Conservation (phyloP, 2,888 invertebrate species). For the Ditula angustiorana region DNA sequence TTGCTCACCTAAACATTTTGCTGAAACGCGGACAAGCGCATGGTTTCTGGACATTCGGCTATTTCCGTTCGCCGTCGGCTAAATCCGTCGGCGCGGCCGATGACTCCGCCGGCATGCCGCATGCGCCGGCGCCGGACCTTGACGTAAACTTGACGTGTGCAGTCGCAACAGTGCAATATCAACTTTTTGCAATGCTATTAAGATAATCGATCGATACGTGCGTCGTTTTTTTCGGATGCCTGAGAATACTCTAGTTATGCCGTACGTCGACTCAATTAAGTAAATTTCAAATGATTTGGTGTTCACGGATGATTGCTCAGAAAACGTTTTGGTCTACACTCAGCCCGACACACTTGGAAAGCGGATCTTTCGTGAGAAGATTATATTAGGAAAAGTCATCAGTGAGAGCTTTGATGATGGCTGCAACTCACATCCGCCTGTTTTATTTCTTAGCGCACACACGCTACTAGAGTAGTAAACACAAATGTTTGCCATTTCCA, state of each 20-base stretch:
- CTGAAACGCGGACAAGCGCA: conserved; percentile 71
- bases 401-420: background rate
- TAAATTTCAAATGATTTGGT: conserved; percentile 13
- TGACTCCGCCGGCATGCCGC: conserved; percentile 78
- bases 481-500: conserved; percentile 37
- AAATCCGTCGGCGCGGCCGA: conserved; percentile 80
- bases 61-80: conserved; percentile 78
- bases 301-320: conserved; percentile 21
- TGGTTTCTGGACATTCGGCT: conserved; percentile 76
- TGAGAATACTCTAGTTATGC: conserved; percentile 29
- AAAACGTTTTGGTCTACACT: too few relatives aligned
- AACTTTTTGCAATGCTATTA: conserved; percentile 29
- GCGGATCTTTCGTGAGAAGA: conserved; percentile 5
- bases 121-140: conserved; percentile 72
- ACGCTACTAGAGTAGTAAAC: conserved; percentile 21
- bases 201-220: background rate
- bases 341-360: background rate
- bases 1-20: conserved; percentile 56
- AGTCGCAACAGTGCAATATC: conserved; percentile 43
- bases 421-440: conserved; percentile 9
- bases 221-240: conserved; percentile 37
- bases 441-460: conserved; percentile 27
- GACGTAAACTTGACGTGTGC: conserved; percentile 57
- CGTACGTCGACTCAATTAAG: conserved; percentile 3
- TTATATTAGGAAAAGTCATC: conserved; percentile 21